phyloP scores from a whole-genome alignment of 1,140 invertebrate genomes.

The Charaxes varanes region DNA sequence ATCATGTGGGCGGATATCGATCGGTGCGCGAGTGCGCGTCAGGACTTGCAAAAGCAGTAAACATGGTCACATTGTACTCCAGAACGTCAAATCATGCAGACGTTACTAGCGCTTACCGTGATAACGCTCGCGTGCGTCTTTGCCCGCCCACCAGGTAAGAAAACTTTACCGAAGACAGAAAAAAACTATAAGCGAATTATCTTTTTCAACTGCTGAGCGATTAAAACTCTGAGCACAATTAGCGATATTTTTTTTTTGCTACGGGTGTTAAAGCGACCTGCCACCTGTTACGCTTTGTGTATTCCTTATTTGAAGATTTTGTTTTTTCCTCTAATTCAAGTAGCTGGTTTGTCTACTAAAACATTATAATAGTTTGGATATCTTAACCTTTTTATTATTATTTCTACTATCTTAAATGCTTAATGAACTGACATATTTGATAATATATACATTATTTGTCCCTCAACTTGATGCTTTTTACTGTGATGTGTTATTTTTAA shows the following conservation, averaged over 20 bases:
- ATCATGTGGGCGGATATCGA: slow-evolving; percentile 61
- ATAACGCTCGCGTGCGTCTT: slow-evolving; percentile 33
- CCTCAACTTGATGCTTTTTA: too few relatives aligned
- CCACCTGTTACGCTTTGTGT: slow-evolving; percentile 25
- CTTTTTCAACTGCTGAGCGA: slow-evolving; percentile 6
- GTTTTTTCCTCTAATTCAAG: too few relatives aligned
- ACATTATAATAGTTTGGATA: too few relatives aligned
- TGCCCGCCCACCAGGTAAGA: slow-evolving; percentile 41
- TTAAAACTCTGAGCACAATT: slow-evolving; percentile 2
- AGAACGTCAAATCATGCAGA: slow-evolving; percentile 35
- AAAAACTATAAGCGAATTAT: slow-evolving; percentile 10
- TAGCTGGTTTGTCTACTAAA: too few relatives aligned
- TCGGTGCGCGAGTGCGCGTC: slow-evolving; percentile 47
- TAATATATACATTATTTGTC: too few relatives aligned
- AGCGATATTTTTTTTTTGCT: slow-evolving; percentile 2
- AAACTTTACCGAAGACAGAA: slow-evolving; percentile 2
- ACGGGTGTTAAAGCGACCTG: slow-evolving; percentile 4
- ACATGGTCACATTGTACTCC: slow-evolving; percentile 29
- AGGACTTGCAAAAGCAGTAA: slow-evolving; percentile 32
- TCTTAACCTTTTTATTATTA: too few relatives aligned
- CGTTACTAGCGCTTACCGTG: slow-evolving; percentile 31
- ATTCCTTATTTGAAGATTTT: too few relatives aligned
- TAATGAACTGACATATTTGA: too few relatives aligned
- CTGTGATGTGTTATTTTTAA: too few relatives aligned
- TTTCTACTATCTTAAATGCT: too few relatives aligned